A percentile compares a stretch with the other conserved stretches of the same genome.
Evolutionary conservation across 2,797 vertebrate species (phyloP).

Genomic region (Urocyon cinereoargenteus): DNA sequence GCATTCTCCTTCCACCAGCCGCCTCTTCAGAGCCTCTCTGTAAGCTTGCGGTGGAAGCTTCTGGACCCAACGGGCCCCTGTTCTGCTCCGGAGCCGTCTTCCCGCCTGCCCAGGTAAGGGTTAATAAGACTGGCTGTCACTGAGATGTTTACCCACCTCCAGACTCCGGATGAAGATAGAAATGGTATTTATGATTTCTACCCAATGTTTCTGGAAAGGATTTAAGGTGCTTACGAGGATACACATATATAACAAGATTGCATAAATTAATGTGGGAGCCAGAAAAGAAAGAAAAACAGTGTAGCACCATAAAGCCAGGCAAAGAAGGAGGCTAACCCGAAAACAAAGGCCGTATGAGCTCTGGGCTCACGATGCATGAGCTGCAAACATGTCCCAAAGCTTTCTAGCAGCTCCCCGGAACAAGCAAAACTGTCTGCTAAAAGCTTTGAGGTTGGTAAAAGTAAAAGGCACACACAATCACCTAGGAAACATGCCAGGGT

Average conservation of each 20-base stretch:
- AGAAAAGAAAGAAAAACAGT: conserved; percentile 62
- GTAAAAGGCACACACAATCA: background rate
- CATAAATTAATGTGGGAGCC: conserved; percentile 78
- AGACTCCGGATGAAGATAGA: conserved; percentile 81
- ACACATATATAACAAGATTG: conserved; percentile 76
- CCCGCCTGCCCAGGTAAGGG: conserved; percentile 46
- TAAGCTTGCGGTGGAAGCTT: background rate
- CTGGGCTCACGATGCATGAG: background rate
- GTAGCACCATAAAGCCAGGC: background rate
- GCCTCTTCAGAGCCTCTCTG: background rate
- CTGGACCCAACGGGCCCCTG: background rate
- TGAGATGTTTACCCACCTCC: conserved; percentile 73
- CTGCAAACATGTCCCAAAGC: background rate
- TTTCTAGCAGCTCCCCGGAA: background rate
- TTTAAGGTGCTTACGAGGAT: conserved; percentile 80
- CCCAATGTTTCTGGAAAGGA: conserved; percentile 76
- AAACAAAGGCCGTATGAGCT: background rate
- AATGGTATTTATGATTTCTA: conserved; percentile 81
- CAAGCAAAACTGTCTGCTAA: background rate
- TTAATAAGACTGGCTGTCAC: conserved; percentile 71
- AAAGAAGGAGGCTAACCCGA: background rate
- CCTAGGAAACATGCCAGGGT: background rate
- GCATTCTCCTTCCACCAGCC: background rate
- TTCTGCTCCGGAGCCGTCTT: background rate
- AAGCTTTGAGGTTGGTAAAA: background rate